These are phyloP conservation scores for Arizona elegans DNA, from an alignment of 2,113 vertebrate genomes.

Conservation along the genomic window DNA sequence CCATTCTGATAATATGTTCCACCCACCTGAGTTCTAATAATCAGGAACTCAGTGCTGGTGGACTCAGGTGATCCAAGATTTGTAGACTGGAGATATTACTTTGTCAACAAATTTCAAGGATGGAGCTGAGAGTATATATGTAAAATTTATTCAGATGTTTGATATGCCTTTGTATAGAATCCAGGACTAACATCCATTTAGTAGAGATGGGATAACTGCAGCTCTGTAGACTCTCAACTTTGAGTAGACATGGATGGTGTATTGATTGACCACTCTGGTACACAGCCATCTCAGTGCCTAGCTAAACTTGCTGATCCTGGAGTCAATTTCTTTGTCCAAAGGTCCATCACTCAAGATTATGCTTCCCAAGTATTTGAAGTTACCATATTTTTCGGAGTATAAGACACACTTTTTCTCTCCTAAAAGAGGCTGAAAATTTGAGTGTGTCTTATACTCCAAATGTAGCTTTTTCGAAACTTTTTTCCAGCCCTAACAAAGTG, in stretches of 20 bases:
- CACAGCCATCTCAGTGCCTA: background rate
- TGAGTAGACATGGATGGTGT: background rate
- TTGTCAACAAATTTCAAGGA: too few species aligned
- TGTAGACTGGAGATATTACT: background rate
- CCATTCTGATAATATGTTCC: background rate
- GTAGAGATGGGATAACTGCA: background rate
- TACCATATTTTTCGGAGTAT: background rate
- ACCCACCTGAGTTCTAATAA: background rate
- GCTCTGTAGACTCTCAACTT: background rate
- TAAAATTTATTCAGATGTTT: background rate
- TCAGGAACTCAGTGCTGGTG: background rate
- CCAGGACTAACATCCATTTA: background rate
- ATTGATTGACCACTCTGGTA: background rate
- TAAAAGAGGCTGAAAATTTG: too few species aligned
- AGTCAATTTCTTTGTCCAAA: background rate
- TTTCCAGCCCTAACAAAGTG: too few species aligned
- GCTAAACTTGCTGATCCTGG: background rate
- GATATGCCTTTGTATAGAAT: background rate
- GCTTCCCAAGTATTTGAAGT: background rate
- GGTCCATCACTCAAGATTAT: background rate
- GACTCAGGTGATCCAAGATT: background rate
- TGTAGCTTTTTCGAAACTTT: too few species aligned
- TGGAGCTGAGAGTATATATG: background rate
- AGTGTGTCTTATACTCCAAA: too few species aligned
- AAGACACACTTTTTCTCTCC: too few species aligned